These are phyloP conservation scores for Polymixis lichenea DNA, from an alignment of 2,888 invertebrate species.

Conservation along the genomic window DNA sequence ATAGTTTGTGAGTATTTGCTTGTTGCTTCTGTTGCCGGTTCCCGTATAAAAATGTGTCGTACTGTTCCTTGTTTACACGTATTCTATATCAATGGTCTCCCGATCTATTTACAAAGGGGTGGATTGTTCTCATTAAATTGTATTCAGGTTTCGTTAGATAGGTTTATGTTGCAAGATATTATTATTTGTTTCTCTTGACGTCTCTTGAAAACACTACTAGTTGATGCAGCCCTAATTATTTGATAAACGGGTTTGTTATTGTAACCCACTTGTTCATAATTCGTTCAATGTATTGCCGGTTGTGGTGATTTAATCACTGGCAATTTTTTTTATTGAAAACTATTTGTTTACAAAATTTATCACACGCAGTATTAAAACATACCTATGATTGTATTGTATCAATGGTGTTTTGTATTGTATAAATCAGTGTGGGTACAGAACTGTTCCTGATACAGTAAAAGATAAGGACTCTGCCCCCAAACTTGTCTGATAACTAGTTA, in stretches of 20 bases:
- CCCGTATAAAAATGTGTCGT: constrained; percentile 68
- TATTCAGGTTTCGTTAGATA: constrained; percentile 21
- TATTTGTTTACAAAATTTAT: constrained; percentile 8
- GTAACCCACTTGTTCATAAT: constrained; percentile 69
- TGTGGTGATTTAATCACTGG: constrained; percentile 52
- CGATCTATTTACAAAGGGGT: constrained; percentile 88
- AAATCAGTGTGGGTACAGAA: constrained; percentile 9
- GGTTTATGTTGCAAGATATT: constrained; percentile 20
- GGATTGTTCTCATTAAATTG: constrained; percentile 75
- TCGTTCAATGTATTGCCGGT: constrained; percentile 62
- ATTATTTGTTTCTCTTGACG: constrained; percentile 22
- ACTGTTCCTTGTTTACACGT: constrained; percentile 88
- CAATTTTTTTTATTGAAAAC: background rate
- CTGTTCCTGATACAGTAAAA: constrained; percentile 33
- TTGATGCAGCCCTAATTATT: constrained; percentile 41
- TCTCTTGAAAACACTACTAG: constrained; percentile 5
- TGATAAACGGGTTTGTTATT: constrained; percentile 63
- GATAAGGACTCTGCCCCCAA: constrained; percentile 48
- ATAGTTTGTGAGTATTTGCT: constrained; percentile 80
- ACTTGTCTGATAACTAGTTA: constrained; percentile 24
- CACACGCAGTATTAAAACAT: background rate
- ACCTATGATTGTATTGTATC: background rate
- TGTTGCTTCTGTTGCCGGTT: constrained; percentile 30
- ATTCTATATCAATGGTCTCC: constrained; percentile 78
- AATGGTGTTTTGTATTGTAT: constrained; percentile 12